Percentiles rank a stretch among this genome's conserved stretches.
Evolutionary conservation across 2,888 invertebrate species (phyloP).

Genomic region (Hypomecis atomaria): DNA sequence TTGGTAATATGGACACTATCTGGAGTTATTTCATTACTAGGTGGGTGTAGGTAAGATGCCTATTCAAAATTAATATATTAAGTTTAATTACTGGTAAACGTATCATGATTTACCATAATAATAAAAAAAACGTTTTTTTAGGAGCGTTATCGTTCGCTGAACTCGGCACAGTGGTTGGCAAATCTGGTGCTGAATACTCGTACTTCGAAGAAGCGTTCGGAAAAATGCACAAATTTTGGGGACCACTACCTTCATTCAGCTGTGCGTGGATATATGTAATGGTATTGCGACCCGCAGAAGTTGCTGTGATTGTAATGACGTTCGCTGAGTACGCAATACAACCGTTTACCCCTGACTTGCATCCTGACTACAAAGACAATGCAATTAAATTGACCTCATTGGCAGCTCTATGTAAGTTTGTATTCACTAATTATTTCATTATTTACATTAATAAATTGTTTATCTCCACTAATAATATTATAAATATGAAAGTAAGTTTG

Average conservation of each 20-base stretch:
- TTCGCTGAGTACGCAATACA: slow-evolving; percentile 90
- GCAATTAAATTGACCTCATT: slow-evolving; percentile 87
- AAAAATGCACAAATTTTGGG: slow-evolving; percentile 88
- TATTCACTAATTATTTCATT: neutral
- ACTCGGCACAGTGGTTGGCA: slow-evolving; percentile 90
- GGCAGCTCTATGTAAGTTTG: slow-evolving; percentile 85
- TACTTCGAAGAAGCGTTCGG: slow-evolving; percentile 91
- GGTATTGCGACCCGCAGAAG: slow-evolving; percentile 90
- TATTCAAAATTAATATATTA: slow-evolving; percentile 32
- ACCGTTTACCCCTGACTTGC: slow-evolving; percentile 82
- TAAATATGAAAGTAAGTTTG: no score
- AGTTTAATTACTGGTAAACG: neutral
- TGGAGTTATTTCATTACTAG: slow-evolving; percentile 91
- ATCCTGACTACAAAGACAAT: slow-evolving; percentile 69
- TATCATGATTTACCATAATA: no score
- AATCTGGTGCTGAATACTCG: slow-evolving; percentile 93
- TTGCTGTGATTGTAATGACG: slow-evolving; percentile 90
- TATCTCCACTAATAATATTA: no score
- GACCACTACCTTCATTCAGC: slow-evolving; percentile 89
- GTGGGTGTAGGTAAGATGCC: slow-evolving; percentile 83
- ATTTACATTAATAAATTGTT: no score
- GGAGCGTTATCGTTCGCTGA: slow-evolving; percentile 93
- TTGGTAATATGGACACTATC: slow-evolving; percentile 91
- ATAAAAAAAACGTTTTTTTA: slow-evolving; percentile 57
- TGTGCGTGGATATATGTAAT: slow-evolving; percentile 92